A percentile compares a stretch with the other conserved stretches of the same genome.
phyloP scores from a whole-genome alignment of 2,797 vertebrate species.

The Chloroceryle inda region DNA sequence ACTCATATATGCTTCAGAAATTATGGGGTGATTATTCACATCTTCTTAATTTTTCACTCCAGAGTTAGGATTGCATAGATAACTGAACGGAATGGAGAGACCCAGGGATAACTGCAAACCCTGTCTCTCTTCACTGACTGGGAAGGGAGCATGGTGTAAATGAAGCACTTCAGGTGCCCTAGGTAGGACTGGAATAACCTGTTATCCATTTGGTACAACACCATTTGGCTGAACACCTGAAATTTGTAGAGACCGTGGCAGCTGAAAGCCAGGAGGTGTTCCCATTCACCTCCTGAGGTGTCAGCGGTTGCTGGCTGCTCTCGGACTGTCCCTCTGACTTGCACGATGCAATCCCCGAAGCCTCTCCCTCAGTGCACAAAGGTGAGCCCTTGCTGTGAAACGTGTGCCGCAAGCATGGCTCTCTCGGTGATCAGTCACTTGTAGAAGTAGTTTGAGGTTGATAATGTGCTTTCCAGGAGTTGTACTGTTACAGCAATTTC shows the following conservation, averaged over 20 bases:
- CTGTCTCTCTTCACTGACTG: neutral
- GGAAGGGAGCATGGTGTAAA: rapidly evolving
- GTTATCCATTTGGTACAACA: neutral
- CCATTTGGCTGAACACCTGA: neutral
- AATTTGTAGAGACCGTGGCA: rapidly evolving
- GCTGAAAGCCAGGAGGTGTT: neutral
- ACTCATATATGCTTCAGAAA: neutral
- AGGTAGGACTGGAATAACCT: neutral
- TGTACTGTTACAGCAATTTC: neutral
- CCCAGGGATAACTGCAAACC: neutral
- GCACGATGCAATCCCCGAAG: neutral
- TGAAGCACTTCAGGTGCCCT: neutral
- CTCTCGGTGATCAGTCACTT: neutral
- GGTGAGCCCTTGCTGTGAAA: rapidly evolving
- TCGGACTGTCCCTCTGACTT: neutral
- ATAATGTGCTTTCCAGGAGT: neutral
- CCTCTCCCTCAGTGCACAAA: neutral
- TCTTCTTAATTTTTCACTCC: neutral
- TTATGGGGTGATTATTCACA: neutral
- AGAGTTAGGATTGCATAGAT: neutral
- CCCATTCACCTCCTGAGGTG: neutral
- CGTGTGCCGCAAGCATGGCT: rapidly evolving
- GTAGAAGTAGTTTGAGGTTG: neutral
- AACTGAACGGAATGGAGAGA: neutral
- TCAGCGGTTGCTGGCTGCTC: neutral